Base-by-base conservation (phyloP, 2,113 vertebrate species). In the Etheostoma cragini region DNA sequence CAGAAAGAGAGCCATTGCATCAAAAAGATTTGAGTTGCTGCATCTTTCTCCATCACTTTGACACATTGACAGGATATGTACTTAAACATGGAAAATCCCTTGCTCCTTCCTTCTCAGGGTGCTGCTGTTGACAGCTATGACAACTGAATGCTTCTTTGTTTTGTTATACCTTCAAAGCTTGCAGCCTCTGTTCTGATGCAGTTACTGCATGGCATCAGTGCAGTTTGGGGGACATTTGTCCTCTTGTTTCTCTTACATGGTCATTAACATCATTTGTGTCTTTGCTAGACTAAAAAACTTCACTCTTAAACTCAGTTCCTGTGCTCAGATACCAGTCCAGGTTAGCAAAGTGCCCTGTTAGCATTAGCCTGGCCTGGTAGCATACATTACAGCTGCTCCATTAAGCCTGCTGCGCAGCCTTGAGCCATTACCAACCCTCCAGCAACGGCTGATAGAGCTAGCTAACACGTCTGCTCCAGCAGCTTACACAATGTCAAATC, bases 401-500 rank as follows among this genome's bases (percentile, higher is more conserved):
- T 88, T 77, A 80, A 38, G 38, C 53, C 56, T 47, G 58, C 26
- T 60, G 10, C 11, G 38, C 38, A 33, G 58, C 72, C 47, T 56
- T 1, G 0, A 81, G 70, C 68, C 79, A 71, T 88, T 77, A 81
- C 57, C 53, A 66, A 79, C 56, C 54, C 82, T 71, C 70, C 72
- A 79, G 75, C 79, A 87, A 81, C 85, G 88, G 88, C 87, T 83
- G 87, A 72, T 33, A 26, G 64, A 87, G 61, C 73, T 24, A 46
- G 50, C 52, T 49, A 76, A 56, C 53, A n/a, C 12, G 19, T 8
- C 71, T 35, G 64, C 72, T 30, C 30, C 80, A 74, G 69, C 76
- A 15, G 83, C 80, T 91, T 88, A 91, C 88, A 85, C 93, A 77
- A 84, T 69, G 65, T 81, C 76, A 86, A 76, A 87, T 84, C 86